Conservation (phyloP, 2,888 invertebrate species). For the Masnerella sp. region DNA sequence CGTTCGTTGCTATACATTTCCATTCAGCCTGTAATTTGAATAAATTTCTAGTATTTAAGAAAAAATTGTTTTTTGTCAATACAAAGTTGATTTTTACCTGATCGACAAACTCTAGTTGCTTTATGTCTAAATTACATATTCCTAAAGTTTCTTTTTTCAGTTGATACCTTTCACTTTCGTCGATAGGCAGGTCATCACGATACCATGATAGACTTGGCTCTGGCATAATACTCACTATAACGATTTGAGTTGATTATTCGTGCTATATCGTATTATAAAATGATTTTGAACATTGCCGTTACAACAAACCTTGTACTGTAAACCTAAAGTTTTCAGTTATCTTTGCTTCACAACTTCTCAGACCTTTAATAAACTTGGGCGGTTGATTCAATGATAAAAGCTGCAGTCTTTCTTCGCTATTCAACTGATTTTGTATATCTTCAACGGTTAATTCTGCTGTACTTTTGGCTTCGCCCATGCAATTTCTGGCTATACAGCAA, state of each 20-base stretch:
- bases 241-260: too few relatives aligned
- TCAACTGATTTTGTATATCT: conserved; percentile 93
- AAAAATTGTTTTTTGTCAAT: background rate
- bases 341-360: conserved; percentile 89
- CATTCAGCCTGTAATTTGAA: conserved; percentile 83
- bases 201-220: conserved; percentile 92
- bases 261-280: too few relatives aligned
- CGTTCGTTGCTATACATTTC: conserved; percentile 94
- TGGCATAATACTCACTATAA: conserved; percentile 86
- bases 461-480: conserved; percentile 93
- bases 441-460: conserved; percentile 92
- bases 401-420: conserved; percentile 90
- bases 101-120: conserved; percentile 87
- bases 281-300: too few relatives aligned
- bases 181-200: conserved; percentile 88
- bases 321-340: conserved; percentile 90
- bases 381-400: conserved; percentile 88
- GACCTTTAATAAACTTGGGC: conserved; percentile 88
- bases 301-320: conserved; percentile 85
- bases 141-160: conserved; percentile 85
- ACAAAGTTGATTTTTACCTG: conserved; percentile 78
- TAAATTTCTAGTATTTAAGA: background rate
- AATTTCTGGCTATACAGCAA: conserved; percentile 92
- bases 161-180: conserved; percentile 84
- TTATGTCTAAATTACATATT: conserved; percentile 85